A percentile compares a stretch with the other conserved stretches of the same genome.
phyloP scores from a whole-genome alignment of 2,888 invertebrate species.

The Lithosia quadra region DNA sequence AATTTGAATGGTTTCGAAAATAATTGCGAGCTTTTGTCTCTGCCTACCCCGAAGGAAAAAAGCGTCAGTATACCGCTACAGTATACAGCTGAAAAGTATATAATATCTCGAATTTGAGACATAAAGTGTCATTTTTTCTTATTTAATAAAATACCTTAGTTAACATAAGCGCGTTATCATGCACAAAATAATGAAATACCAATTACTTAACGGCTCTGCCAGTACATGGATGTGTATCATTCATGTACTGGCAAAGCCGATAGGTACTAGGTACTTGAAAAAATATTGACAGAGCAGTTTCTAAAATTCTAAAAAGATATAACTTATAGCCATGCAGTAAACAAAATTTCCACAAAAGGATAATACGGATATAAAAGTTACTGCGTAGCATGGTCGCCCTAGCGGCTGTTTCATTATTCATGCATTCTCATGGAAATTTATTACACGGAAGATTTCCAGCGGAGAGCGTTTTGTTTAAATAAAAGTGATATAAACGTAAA shows the following conservation, averaged over 20 bases:
- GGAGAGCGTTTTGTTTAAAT: conserved; percentile 28
- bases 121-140: too few species aligned
- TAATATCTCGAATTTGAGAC: too few species aligned
- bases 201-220: not conserved
- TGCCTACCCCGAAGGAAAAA: too few species aligned
- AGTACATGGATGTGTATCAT: not conserved
- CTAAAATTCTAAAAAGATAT: not conserved
- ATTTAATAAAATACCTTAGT: too few species aligned
- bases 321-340: not conserved
- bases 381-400: conserved; percentile 29
- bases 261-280: too few species aligned
- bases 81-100: too few species aligned
- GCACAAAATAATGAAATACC: not conserved
- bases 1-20: too few species aligned
- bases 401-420: conserved; percentile 42
- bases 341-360: not conserved
- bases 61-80: too few species aligned
- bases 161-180: too few species aligned
- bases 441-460: conserved; percentile 32
- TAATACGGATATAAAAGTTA: not conserved
- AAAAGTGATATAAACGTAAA: conserved; percentile 19
- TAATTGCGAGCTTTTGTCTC: too few species aligned
- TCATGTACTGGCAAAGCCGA: too few species aligned
- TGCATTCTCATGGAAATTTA: conserved; percentile 49
- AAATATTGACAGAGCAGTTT: not conserved